Evolutionary conservation across 1,140 invertebrate genomes (phyloP).

Genomic region (Neodiprion lecontei): DNA sequence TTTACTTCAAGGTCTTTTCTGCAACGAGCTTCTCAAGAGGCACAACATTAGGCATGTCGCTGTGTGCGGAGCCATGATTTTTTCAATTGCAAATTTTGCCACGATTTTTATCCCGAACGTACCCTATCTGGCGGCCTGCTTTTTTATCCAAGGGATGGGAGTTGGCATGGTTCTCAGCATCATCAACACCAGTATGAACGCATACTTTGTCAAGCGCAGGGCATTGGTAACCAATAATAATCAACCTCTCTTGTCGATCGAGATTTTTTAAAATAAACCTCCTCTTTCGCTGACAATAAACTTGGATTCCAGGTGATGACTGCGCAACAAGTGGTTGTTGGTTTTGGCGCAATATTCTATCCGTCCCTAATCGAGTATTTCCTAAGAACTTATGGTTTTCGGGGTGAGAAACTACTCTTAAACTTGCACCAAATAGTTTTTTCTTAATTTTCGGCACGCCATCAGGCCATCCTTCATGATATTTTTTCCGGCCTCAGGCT

Average conservation of each 20-base stretch:
- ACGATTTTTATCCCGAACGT: constrained; percentile 46
- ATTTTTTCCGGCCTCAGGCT: constrained; percentile 40
- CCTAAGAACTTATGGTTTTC: constrained; percentile 52
- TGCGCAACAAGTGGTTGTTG: constrained; percentile 51
- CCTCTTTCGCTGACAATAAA: not conserved
- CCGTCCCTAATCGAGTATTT: constrained; percentile 50
- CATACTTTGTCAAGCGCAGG: constrained; percentile 56
- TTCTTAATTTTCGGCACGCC: not conserved
- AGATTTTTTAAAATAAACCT: not conserved
- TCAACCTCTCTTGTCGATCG: not conserved
- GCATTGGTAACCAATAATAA: constrained; percentile 42
- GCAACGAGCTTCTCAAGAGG: constrained; percentile 49
- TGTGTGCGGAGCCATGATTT: constrained; percentile 46
- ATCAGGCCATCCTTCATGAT: not conserved
- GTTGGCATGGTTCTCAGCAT: constrained; percentile 53
- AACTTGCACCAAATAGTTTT: too few species aligned
- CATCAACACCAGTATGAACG: constrained; percentile 57
- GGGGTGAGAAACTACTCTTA: constrained; percentile 40
- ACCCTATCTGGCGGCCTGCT: constrained; percentile 47
- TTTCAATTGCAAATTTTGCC: constrained; percentile 45
- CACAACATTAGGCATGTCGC: constrained; percentile 50
- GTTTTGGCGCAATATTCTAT: constrained; percentile 52
- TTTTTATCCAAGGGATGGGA: constrained; percentile 53
- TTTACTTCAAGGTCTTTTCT: constrained; percentile 45
- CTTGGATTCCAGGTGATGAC: constrained; percentile 49